These are phyloP conservation scores for Drosophila nr. fundita DNA, from an alignment of 2,888 invertebrate species.

Conservation along the genomic window DNA sequence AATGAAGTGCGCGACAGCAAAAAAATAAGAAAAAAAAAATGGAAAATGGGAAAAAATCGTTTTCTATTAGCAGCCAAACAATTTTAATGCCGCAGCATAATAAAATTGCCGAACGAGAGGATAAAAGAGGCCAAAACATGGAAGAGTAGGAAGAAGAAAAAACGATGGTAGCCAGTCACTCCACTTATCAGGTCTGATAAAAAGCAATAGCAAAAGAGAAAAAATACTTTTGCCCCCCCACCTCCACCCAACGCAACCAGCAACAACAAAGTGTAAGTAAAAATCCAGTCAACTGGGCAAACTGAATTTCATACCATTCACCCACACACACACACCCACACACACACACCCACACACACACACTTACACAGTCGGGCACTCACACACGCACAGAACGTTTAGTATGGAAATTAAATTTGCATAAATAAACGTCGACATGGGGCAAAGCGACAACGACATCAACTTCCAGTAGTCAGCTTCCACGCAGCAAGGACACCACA, in stretches of 20 bases:
- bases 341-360: constrained; percentile 12
- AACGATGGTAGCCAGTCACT: constrained; percentile 29
- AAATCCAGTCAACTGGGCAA: constrained; percentile 71
- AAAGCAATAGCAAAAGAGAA: constrained; percentile 72
- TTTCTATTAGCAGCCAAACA: constrained; percentile 76
- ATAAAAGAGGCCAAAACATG: neutral
- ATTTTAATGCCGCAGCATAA: constrained; percentile 72
- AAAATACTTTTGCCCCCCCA: constrained; percentile 50
- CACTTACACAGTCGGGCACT: constrained; percentile 12
- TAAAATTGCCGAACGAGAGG: constrained; percentile 53
- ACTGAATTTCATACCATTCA: constrained; percentile 64
- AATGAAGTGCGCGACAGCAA: constrained; percentile 61
- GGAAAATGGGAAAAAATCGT: constrained; percentile 51
- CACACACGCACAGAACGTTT: constrained; percentile 63
- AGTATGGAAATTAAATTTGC: constrained; percentile 81
- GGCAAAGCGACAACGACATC: constrained; percentile 62
- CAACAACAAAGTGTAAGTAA: constrained; percentile 67
- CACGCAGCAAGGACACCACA: constrained; percentile 49
- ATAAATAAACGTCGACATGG: constrained; percentile 80
- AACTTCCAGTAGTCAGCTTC: constrained; percentile 41
- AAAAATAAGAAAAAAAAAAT: neutral
- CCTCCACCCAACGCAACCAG: constrained; percentile 25
- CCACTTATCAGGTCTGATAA: constrained; percentile 75
- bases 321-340: constrained; percentile 23
- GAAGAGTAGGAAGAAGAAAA: neutral